Base-by-base conservation (phyloP, 2,888 invertebrate species). In the Eristalinus sepulchralis region DNA sequence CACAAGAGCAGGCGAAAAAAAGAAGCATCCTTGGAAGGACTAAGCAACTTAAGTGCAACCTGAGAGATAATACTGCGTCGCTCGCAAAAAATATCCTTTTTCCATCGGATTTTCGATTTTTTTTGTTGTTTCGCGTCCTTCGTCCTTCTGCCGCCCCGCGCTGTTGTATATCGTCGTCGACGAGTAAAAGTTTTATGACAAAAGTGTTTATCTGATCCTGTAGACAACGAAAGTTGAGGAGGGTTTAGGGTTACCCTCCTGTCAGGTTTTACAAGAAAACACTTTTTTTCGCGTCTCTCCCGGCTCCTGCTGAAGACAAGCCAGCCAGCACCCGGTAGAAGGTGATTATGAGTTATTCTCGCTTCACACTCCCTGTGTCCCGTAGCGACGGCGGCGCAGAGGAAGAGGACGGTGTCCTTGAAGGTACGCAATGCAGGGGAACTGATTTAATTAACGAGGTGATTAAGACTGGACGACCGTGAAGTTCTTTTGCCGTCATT, bases 201-300 rank as follows among this genome's bases (percentile, higher is more conserved):
- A 86, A 86, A 86, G 86, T 86, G 86, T 86, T 86, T 86, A 86
- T 86, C 86, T 86, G 86, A 86, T 86, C 86, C 86, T 79, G 86
- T 86, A 86, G 83, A 83, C 86, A 79, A 86, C 82, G 67, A 78
- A 86, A 82, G 70, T 83, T 83, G 86, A 86, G 83, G 70, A 83
- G 75, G 83, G 75, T 83, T 75, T 86, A 73, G 83, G 75, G 86
- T 86, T 86, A 71, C 86, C 64, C 75, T 83, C 64, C 75, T 83
- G 86, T 83, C 78, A 83, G 75, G 67, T 86, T 75, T 59, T 77
- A 85, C 85, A 85, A 85, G 85, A 70, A 84, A 67, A 67, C 66
- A 63, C 22, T 36, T 68, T 72, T 85, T 76, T 72, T 39, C n/a
- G 10, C 17, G 1, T n/a, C n/a, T 68, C 55, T 8, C 36, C 57